Evolutionary conservation across 2,113 vertebrate species (phyloP).

Genomic region (Delphinus delphis): DNA sequence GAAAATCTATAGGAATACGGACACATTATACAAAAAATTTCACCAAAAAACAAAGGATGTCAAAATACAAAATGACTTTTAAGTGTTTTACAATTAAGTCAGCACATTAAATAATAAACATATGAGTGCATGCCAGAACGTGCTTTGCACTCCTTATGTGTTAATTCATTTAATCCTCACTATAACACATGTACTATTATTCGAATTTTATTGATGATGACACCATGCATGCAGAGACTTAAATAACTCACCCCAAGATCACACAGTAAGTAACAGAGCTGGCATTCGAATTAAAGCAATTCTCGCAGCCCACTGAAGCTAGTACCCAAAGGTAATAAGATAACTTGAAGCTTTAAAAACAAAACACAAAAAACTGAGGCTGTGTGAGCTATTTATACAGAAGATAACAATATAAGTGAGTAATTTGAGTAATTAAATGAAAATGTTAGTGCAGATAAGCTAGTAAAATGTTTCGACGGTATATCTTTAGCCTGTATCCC

Average conservation of each 20-base stretch:
- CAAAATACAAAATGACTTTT: neutral
- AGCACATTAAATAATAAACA: conserved; percentile 7
- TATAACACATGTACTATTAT: neutral
- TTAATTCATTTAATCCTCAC: neutral
- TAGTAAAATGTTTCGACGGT: neutral
- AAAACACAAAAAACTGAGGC: neutral
- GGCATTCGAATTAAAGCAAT: conserved; percentile 3
- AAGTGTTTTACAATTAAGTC: neutral
- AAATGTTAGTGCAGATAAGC: neutral
- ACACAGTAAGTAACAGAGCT: neutral
- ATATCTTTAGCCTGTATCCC: neutral
- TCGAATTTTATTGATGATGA: neutral
- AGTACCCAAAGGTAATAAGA: neutral
- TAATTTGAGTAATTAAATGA: neutral
- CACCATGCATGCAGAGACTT: neutral
- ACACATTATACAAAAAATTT: neutral
- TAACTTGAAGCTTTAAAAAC: neutral
- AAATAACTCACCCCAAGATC: neutral
- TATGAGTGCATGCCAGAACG: neutral
- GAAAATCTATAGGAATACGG: neutral
- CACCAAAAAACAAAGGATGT: neutral
- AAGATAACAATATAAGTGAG: neutral
- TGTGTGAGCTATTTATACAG: neutral
- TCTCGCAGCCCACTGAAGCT: neutral
- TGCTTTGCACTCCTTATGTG: neutral